These are phyloP conservation scores for Pterophyllum scalare DNA, from an alignment of 2,113 vertebrate genomes.

Conservation along the genomic window DNA sequence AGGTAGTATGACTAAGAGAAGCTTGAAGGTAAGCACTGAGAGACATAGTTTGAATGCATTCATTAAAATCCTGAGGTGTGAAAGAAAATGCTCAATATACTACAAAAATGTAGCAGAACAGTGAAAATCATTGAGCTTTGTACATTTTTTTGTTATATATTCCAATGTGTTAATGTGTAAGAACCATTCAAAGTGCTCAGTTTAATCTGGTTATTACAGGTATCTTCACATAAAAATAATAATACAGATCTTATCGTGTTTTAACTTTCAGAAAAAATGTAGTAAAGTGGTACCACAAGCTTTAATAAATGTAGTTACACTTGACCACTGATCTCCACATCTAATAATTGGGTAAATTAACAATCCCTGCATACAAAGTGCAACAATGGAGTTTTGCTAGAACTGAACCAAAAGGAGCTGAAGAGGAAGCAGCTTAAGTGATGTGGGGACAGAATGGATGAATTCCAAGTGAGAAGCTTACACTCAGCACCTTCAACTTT, in stretches of 20 bases:
- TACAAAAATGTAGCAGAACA: not conserved
- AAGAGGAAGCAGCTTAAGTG: not conserved
- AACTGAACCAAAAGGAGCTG: not conserved
- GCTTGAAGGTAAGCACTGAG: not conserved
- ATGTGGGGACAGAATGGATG: not conserved
- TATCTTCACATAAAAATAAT: not conserved
- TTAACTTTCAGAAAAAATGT: not conserved
- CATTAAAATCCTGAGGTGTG: not conserved
- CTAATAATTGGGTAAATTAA: not conserved
- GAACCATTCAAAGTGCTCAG: not conserved
- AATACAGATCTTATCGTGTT: not conserved
- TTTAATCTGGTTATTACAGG: not conserved
- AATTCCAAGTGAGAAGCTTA: not conserved
- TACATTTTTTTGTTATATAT: not conserved
- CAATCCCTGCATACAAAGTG: not conserved
- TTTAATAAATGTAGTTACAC: not conserved
- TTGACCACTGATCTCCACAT: not conserved
- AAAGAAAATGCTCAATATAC: not conserved
- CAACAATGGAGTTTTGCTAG: not conserved
- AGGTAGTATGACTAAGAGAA: not conserved
- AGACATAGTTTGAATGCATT: not conserved
- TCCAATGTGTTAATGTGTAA: not conserved
- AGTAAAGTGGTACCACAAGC: not conserved
- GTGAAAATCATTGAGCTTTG: not conserved
- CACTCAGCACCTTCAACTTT: not conserved